A percentile compares a stretch with the other conserved stretches of the same genome.
These are phyloP conservation scores for Venturia canescens DNA, from an alignment of 1,140 invertebrate species.

Conservation along the genomic window DNA sequence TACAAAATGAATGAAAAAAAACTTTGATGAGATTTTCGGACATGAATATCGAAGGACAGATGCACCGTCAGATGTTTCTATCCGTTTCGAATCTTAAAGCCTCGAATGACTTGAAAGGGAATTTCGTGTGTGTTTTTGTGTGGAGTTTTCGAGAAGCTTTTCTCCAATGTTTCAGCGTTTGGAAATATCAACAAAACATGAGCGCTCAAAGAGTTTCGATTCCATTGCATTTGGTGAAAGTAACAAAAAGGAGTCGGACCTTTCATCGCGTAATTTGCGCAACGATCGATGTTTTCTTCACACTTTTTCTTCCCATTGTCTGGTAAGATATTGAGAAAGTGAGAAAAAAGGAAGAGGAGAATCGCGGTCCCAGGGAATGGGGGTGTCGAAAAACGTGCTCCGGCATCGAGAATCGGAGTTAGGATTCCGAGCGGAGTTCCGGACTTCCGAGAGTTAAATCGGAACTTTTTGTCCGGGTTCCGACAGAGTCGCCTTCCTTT, in stretches of 20 bases:
- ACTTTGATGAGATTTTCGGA: neutral
- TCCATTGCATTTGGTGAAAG: no score
- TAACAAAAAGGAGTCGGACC: constrained; percentile 6
- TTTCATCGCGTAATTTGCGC: constrained; percentile 39
- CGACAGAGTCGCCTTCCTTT: neutral
- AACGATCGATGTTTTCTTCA: neutral
- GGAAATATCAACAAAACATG: no score
- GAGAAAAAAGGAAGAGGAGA: constrained; percentile 9
- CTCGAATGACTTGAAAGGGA: neutral
- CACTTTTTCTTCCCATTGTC: neutral
- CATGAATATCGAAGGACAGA: no score
- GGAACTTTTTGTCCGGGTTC: neutral
- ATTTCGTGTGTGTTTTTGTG: neutral
- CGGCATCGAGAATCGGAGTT: constrained; percentile 40
- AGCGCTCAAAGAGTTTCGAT: no score
- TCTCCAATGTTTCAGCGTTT: no score
- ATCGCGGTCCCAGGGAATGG: no score
- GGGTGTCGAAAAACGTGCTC: constrained; percentile 25
- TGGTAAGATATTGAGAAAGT: neutral
- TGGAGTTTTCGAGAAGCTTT: no score
- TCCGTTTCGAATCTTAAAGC: no score
- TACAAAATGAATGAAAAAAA: neutral
- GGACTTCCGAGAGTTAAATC: constrained; percentile 31
- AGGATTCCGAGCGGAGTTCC: constrained; percentile 7
- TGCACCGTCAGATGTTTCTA: no score